Base-by-base conservation (phyloP, 2,888 invertebrate species). In the Hirudinaria manillensis region DNA sequence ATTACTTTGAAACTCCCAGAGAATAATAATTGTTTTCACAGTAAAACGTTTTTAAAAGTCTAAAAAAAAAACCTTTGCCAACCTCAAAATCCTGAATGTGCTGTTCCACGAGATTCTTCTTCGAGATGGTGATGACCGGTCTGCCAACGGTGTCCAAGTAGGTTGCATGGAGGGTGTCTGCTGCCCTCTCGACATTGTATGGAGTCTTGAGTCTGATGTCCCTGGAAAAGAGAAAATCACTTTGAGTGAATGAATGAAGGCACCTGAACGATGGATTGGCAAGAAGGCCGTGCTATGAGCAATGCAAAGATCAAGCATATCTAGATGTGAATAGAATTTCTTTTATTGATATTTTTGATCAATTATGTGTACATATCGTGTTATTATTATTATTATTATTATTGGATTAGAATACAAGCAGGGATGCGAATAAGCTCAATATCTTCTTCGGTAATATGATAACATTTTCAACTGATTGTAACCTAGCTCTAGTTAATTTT, bases 121-220 rank as follows among this genome's bases (percentile, higher is more conserved):
- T 88, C 85, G 93, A 92, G 1, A 89, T 88, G 75, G 96, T 89
- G 75, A 99, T 88, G 0, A 97, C 94, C 0, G 94, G 92, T 75
- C 99, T 90, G 0, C 97, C 99, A 80, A 91, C 90, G 0, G 93
- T 93, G 84, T 99, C 99, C 82, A 99, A 88, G 84, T 98, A 99
- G 3, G 99, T 98, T 84, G 89, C 93, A 81, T 94, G 92, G 0
- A 93, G 85, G 70, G 89, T 89, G 83, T 94, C 92, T 0, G 91
- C 87, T 36, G 90, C 86, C 70, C 93, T 89, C 29, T 90, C 89
- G 0, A 94, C 91, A 13, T 89, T 84, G 85, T 92, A 99, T 0
- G 97, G 97, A 2, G 93, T 88, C 75, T 89, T 89, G 0, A 96
- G 83, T 82, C 92, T 90, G 73, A 94, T 89, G 82, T 92, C 90